phyloP scores from a whole-genome alignment of 2,113 vertebrate genomes.

The Jacana jacana region DNA sequence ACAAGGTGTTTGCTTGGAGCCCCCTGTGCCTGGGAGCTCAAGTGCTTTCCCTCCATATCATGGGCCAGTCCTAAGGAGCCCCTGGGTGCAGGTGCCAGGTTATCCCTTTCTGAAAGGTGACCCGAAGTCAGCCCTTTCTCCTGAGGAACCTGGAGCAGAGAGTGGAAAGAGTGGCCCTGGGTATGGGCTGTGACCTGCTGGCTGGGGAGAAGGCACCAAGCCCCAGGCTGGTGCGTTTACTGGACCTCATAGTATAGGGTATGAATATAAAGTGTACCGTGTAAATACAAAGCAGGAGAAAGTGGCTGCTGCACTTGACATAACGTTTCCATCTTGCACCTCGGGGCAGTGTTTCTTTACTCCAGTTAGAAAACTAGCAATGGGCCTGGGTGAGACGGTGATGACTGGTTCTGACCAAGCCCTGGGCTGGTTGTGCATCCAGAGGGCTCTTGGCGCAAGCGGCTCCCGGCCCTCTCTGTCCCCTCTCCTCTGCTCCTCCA shows the following conservation, averaged over 20 bases:
- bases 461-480: neutral
- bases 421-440: neutral
- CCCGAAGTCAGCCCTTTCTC: fast-evolving
- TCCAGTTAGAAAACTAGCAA: neutral
- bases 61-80: no score
- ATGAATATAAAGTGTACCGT: no score
- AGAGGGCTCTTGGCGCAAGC: fast-evolving
- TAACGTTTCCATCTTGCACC: neutral
- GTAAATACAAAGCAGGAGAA: neutral
- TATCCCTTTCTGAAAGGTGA: neutral
- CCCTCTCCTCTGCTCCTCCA: neutral
- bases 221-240: fast-evolving
- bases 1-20: neutral
- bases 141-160: neutral
- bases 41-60: fast-evolving
- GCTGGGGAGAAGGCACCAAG: neutral
- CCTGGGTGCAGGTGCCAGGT: neutral
- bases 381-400: neutral
- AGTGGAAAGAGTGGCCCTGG: neutral
- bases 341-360: fast-evolving
- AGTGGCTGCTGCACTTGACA: no score
- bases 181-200: fast-evolving
- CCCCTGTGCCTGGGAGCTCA: no score
- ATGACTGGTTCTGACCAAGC: neutral
- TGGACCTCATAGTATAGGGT: no score